Conservation (phyloP, 2,113 vertebrate species). For the Leptocoma aspasia region DNA sequence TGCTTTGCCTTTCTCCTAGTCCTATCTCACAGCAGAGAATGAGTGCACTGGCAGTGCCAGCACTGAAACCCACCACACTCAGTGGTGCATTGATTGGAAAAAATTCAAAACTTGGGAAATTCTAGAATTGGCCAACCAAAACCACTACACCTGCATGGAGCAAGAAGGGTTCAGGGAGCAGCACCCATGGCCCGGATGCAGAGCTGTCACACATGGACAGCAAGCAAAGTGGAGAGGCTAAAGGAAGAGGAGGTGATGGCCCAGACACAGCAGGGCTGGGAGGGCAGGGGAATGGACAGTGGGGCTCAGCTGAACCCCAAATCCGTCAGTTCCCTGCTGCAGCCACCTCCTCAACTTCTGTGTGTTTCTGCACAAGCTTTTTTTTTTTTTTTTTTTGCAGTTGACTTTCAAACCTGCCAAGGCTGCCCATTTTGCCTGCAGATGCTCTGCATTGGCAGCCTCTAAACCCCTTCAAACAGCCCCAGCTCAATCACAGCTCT, state of each 20-base stretch:
- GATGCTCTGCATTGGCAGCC: conserved; percentile 46
- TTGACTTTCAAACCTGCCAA: conserved; percentile 27
- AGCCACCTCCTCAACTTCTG: background rate
- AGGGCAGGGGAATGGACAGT: background rate
- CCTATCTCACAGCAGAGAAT: too few relatives aligned
- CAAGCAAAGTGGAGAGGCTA: background rate
- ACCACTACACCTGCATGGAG: too few relatives aligned
- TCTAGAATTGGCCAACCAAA: too few relatives aligned
- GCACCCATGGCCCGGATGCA: accelerated
- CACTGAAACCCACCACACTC: too few relatives aligned
- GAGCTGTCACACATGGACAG: background rate
- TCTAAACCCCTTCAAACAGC: conserved; percentile 25
- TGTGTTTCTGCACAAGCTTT: background rate
- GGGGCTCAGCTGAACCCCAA: background rate
- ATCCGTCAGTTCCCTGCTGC: background rate
- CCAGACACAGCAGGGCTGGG: background rate
- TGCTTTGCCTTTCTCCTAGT: too few relatives aligned
- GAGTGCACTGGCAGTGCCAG: too few relatives aligned
- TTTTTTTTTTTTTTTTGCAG: background rate
- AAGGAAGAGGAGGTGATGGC: background rate
- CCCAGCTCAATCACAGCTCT: conserved; percentile 51
- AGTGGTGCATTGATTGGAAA: too few relatives aligned
- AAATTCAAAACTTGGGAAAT: too few relatives aligned
- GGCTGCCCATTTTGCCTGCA: conserved; percentile 20
- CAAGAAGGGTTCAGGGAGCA: background rate